Evolutionary conservation across 2,888 invertebrate species (phyloP), one percentile per base, ranked within the genome.

Genomic region (Eristalis intricaria): DNA sequence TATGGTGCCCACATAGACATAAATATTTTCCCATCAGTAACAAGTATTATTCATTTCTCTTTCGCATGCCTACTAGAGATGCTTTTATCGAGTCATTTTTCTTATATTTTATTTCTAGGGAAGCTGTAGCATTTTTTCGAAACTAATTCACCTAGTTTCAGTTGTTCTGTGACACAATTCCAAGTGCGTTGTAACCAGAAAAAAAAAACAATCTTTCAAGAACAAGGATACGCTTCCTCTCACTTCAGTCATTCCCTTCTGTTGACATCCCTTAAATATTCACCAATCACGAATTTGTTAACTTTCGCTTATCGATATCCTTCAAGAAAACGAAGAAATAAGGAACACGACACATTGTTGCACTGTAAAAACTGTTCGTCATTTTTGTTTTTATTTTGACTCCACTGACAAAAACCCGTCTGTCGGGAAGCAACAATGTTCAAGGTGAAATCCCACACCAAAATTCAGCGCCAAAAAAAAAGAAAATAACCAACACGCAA

Each of bases 201-300:
- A n/a, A 89, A 85, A 89, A 89, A 89, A 89, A 15, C 26, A 15
- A 32, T 63, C 38, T 50, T 73, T 82, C 83, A 76, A 74, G 89
- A 89, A 89, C 89, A 90, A 89, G 58, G 76, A 89, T 90, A 90
- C 90, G 92, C 91, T 91, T 92, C 91, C 91, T 92, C 91, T 92
- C 93, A 92, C 92, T 93, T 93, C 93, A 93, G 93, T 93, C 92
- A 93, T 92, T 93, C 93, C 90, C 92, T 92, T 91, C 92, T 92
- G 92, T 91, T 92, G 90, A 89, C 91, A 90, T 90, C 91, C 90
- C 90, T 93, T 92, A 92, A 93, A 93, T 93, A 93, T 93, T 93
- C 92, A 92, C 92, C 92, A 93, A 93, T 93, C 92, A 92, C 90
- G 90, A 92, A 91, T 92, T 92, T 92, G 92, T 91, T 91, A 91